Evolutionary conservation across 2,888 invertebrate genomes (phyloP).

Genomic region (Ctena decussata): DNA sequence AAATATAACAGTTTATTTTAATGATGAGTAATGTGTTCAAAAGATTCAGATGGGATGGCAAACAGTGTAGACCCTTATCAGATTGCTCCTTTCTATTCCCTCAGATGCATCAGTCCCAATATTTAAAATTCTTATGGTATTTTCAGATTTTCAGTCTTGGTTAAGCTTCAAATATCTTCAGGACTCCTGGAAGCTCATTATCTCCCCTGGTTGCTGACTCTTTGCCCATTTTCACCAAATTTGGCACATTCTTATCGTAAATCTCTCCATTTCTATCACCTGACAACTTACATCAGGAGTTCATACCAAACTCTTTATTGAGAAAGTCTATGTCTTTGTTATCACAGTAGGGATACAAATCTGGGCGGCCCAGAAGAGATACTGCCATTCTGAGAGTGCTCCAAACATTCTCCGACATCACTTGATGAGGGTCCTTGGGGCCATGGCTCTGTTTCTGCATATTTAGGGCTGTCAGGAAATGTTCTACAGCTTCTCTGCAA

Average conservation of each 20-base stretch:
- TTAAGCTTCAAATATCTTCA: conserved; percentile 18
- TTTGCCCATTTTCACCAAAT: too few species aligned
- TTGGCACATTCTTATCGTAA: background rate
- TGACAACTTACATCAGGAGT: conserved; percentile 46
- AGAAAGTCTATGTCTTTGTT: conserved; percentile 86
- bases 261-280: background rate
- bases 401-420: conserved; percentile 98
- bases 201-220: background rate
- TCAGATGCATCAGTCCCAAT: too few species aligned
- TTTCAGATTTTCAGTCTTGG: too few species aligned
- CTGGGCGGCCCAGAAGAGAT: conserved; percentile 91
- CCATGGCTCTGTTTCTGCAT: conserved; percentile 93
- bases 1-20: too few species aligned
- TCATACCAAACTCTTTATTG: conserved; percentile 85
- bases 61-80: too few species aligned
- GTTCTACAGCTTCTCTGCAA: conserved; percentile 96
- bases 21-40: too few species aligned
- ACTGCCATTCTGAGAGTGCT: conserved; percentile 95
- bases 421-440: conserved; percentile 84
- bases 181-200: conserved; percentile 27
- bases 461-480: conserved; percentile 96
- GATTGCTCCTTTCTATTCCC: too few species aligned
- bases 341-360: conserved; percentile 89
- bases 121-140: too few species aligned
- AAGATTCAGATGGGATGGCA: too few species aligned